Evolutionary conservation across 2,113 vertebrate species (phyloP).

Genomic region (Oryzias curvinotus): DNA sequence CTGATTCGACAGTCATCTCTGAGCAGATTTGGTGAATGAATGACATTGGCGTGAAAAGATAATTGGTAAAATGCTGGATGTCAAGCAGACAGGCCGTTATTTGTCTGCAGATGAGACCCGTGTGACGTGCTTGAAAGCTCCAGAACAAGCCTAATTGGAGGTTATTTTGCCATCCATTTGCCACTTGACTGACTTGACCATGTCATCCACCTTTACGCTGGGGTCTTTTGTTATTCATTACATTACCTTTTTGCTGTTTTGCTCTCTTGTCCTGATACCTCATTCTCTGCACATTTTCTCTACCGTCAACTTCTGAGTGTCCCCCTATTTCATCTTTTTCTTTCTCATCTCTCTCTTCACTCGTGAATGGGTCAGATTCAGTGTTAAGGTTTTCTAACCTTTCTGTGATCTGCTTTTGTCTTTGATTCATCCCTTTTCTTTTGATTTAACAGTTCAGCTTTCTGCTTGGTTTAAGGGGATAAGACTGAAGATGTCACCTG

Average conservation of each 20-base stretch:
- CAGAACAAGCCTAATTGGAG: conserved; percentile 1
- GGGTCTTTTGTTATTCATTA: not conserved
- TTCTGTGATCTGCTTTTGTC: conserved; percentile 29
- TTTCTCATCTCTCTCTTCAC: not conserved
- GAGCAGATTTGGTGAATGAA: not conserved
- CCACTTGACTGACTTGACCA: not conserved
- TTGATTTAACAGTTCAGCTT: conserved; percentile 15
- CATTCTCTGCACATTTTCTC: not conserved
- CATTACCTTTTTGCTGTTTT: not conserved
- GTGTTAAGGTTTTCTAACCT: conserved; percentile 37
- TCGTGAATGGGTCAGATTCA: conserved; percentile 1
- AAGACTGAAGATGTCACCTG: conserved; percentile 7
- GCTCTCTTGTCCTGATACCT: not conserved
- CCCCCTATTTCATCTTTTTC: not conserved
- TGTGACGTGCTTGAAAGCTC: not conserved
- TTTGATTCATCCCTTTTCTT: conserved; percentile 20
- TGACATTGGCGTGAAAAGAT: not conserved
- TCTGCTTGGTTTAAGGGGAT: not conserved
- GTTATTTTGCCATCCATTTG: not conserved
- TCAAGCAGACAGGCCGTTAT: not conserved
- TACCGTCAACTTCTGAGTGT: not conserved
- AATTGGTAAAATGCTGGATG: not conserved
- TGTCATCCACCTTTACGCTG: not conserved
- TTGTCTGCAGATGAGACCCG: not conserved
- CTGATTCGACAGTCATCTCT: not conserved